phyloP scores from a whole-genome alignment of 92 coral and sea anemone species.

The Zoanthus solanderi region DNA sequence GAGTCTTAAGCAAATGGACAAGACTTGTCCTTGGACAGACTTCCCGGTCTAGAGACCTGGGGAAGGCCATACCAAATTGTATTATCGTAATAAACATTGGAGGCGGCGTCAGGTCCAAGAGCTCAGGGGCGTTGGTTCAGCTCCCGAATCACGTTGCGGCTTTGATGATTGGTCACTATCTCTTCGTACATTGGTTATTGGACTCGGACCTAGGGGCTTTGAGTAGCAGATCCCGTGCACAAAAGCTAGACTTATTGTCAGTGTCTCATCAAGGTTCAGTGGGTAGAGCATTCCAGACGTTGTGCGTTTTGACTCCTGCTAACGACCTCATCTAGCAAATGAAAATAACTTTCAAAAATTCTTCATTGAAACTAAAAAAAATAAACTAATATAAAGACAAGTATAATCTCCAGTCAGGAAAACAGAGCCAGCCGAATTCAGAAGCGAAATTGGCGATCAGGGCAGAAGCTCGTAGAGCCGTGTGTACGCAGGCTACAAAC shows the following conservation, averaged over 20 bases:
- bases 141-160: too few species aligned
- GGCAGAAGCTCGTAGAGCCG: too few species aligned
- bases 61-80: not conserved
- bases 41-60: not conserved
- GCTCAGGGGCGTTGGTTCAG: too few species aligned
- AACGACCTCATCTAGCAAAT: not conserved
- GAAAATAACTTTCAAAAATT: too few species aligned
- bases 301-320: not conserved
- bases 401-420: too few species aligned
- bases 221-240: not conserved
- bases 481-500: too few species aligned
- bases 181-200: not conserved
- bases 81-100: not conserved
- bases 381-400: too few species aligned
- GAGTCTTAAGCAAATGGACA: conserved; percentile 11
- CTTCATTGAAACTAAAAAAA: too few species aligned
- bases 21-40: not conserved
- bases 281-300: not conserved
- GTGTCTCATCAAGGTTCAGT: not conserved
- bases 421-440: too few species aligned
- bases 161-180: too few species aligned
- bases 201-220: not conserved
- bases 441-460: too few species aligned
- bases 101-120: too few species aligned
- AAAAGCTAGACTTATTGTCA: not conserved